These are phyloP conservation scores for Drosophila arawakana DNA, from an alignment of 1,140 invertebrate genomes.

Conservation along the genomic window DNA sequence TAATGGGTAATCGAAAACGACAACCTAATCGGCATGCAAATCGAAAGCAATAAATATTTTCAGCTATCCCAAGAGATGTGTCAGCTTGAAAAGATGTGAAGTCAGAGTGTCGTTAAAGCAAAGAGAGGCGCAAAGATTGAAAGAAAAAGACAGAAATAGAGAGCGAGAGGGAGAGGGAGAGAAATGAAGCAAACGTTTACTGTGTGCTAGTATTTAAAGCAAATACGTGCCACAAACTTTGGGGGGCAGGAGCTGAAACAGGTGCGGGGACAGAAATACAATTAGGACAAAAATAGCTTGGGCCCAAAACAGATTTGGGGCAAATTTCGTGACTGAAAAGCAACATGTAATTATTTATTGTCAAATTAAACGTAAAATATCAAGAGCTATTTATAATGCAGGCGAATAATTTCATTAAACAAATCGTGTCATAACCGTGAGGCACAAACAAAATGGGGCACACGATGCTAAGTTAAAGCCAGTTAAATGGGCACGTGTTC, in stretches of 20 bases:
- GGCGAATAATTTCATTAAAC: conserved; percentile 57
- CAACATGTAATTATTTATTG: conserved; percentile 69
- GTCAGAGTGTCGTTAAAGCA: conserved; percentile 53
- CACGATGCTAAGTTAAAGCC: neutral
- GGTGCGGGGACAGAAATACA: neutral
- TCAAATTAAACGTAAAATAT: conserved; percentile 73
- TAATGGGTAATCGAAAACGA: conserved; percentile 22
- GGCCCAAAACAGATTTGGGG: conserved; percentile 15
- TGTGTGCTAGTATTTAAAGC: too few species aligned
- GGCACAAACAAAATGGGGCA: neutral
- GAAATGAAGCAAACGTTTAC: neutral
- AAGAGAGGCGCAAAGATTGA: too few species aligned
- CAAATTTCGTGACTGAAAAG: conserved; percentile 28
- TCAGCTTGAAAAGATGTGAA: conserved; percentile 42
- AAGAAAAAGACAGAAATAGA: too few species aligned
- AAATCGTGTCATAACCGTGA: conserved; percentile 18
- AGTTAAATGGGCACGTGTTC: conserved; percentile 32
- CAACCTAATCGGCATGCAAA: conserved; percentile 22
- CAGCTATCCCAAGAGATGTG: conserved; percentile 1
- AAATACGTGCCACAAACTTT: conserved; percentile 5
- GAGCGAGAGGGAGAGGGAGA: neutral
- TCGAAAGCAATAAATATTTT: conserved; percentile 36
- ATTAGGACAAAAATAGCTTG: conserved; percentile 28
- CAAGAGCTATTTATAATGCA: conserved; percentile 57
- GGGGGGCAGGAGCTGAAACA: neutral